Conservation (phyloP, 2,113 vertebrate species). For the Acrocephalus kingi region DNA sequence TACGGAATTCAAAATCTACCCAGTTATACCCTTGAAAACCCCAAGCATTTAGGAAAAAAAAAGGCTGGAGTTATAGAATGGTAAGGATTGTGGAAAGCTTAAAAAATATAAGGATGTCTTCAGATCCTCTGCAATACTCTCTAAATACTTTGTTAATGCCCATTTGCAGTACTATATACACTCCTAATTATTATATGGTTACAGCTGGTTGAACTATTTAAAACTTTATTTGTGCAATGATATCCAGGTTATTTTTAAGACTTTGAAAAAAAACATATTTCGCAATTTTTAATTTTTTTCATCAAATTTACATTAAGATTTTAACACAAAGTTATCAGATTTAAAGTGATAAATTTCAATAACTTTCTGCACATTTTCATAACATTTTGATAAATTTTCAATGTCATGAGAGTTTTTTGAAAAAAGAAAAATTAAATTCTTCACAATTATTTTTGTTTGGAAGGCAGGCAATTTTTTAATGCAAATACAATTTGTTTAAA, state of each 20-base stretch:
- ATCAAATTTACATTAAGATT: background rate
- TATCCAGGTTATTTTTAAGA: background rate
- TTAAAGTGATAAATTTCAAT: background rate
- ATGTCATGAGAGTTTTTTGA: background rate
- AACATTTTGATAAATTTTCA: constrained; percentile 20
- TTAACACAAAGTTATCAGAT: background rate
- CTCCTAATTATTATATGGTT: background rate
- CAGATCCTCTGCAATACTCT: background rate
- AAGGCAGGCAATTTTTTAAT: background rate
- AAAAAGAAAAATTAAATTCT: background rate
- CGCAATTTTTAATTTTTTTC: background rate
- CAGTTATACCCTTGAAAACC: background rate
- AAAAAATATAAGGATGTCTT: background rate
- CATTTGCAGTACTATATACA: background rate
- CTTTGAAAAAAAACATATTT: background rate
- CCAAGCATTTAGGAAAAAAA: background rate
- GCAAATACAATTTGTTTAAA: background rate
- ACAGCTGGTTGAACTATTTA: background rate
- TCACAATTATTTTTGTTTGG: background rate
- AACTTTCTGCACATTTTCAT: constrained; percentile 26
- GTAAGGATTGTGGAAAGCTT: background rate
- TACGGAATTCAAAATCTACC: background rate
- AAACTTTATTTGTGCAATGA: background rate
- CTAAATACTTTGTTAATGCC: background rate
- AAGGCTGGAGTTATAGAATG: background rate